These are phyloP conservation scores for Sicus ferrugineus DNA, from an alignment of 2,888 invertebrate genomes.

Conservation along the genomic window DNA sequence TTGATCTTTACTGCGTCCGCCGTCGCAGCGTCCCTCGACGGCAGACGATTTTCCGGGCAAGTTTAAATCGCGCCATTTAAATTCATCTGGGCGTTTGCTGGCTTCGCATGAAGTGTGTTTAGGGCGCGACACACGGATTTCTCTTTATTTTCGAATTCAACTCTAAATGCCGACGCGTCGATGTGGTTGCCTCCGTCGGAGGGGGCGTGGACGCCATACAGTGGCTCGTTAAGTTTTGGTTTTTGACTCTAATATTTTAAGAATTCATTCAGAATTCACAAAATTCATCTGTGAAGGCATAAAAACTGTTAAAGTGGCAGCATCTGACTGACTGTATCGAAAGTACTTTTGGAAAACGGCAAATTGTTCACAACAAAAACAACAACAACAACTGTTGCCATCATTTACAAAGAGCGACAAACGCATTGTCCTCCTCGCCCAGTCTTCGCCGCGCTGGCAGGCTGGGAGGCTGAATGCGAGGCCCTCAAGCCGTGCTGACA, in stretches of 20 bases:
- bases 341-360: no score
- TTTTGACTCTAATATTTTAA: not conserved
- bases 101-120: slow-evolving; percentile 1
- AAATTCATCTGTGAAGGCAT: no score
- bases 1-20: no score
- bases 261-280: no score
- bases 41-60: not conserved
- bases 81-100: slow-evolving; percentile 17
- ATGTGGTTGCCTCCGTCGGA: no score
- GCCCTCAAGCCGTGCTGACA: slow-evolving; percentile 19
- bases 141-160: slow-evolving; percentile 16
- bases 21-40: not conserved
- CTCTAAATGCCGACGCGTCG: slow-evolving; percentile 1
- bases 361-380: slow-evolving; percentile 4
- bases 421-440: no score
- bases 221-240: not conserved
- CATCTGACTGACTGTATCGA: no score
- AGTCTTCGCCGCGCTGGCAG: no score
- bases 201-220: not conserved
- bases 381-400: slow-evolving; percentile 20
- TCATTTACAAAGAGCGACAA: slow-evolving; percentile 19
- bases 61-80: slow-evolving; percentile 15
- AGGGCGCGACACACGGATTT: not conserved
- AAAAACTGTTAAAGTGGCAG: no score
- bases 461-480: no score